Percentiles rank a stretch among this genome's conserved stretches.
phyloP scores from a whole-genome alignment of 2,888 invertebrate genomes.

The Agrochola macilenta region DNA sequence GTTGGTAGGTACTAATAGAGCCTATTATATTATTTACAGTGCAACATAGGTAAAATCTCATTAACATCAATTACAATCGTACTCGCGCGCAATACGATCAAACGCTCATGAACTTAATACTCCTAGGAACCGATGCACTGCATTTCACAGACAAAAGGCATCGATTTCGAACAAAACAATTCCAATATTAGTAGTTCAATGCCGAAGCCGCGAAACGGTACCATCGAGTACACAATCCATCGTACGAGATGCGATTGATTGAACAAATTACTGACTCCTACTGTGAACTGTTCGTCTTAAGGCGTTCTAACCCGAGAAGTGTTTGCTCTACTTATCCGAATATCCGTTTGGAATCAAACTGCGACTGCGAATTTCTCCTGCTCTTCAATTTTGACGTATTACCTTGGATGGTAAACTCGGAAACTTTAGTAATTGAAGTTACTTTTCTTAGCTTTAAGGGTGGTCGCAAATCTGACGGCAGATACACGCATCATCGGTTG shows the following conservation, averaged over 20 bases:
- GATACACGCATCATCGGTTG: not conserved
- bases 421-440: conserved; percentile 4
- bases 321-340: conserved; percentile 75
- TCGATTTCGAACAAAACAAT: conserved; percentile 62
- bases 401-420: conserved; percentile 10
- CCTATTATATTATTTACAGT: not conserved
- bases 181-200: conserved; percentile 58
- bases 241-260: conserved; percentile 77
- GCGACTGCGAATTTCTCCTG: conserved; percentile 51
- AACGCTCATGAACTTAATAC: conserved; percentile 28
- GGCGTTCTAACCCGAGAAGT: conserved; percentile 70
- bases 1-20: not conserved
- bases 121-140: conserved; percentile 8
- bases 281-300: conserved; percentile 74
- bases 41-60: not conserved
- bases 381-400: conserved; percentile 45
- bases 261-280: conserved; percentile 75
- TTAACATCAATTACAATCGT: conserved; percentile 1
- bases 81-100: conserved; percentile 1
- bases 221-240: conserved; percentile 71
- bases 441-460: conserved; percentile 1
- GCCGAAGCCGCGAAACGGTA: conserved; percentile 61
- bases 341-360: conserved; percentile 71
- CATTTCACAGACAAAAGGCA: conserved; percentile 54
- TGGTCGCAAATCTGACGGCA: too few relatives aligned